phyloP scores from a whole-genome alignment of 1,140 invertebrate species.

The Calosoma granatense region DNA sequence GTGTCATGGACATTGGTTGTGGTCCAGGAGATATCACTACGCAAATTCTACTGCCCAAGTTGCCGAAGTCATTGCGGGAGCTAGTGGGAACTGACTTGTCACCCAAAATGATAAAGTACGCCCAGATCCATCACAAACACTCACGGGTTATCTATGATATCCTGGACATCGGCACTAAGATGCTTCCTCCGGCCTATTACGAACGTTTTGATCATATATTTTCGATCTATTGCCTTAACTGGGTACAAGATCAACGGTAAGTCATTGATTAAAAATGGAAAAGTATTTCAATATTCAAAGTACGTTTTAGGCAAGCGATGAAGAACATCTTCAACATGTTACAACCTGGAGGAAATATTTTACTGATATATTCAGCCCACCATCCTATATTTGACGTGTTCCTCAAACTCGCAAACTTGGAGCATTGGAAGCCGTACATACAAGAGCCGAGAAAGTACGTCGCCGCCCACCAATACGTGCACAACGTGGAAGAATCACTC shows the following conservation, averaged over 20 bases:
- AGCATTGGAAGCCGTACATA: conserved; percentile 56
- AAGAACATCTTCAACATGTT: conserved; percentile 55
- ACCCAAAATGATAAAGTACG: conserved; percentile 56
- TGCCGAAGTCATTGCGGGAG: conserved; percentile 42
- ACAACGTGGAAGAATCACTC: conserved; percentile 51
- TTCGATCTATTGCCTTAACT: conserved; percentile 75
- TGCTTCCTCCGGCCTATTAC: conserved; percentile 38
- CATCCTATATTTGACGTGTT: conserved; percentile 64
- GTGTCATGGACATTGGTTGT: conserved; percentile 66
- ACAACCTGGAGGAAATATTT: conserved; percentile 50
- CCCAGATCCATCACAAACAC: conserved; percentile 41
- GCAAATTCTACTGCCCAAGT: conserved; percentile 50
- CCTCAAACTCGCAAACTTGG: conserved; percentile 43
- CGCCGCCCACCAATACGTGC: conserved; percentile 51
- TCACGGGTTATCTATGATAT: conserved; percentile 46
- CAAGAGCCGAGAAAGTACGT: conserved; percentile 52
- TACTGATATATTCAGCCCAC: conserved; percentile 59
- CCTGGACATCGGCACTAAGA: conserved; percentile 50
- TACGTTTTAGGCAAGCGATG: conserved; percentile 48
- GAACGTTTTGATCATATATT: conserved; percentile 59
- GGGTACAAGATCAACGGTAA: conserved; percentile 65
- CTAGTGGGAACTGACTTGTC: conserved; percentile 59
- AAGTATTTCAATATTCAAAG: no score
- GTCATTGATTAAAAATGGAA: conserved; percentile 19
- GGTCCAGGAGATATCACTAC: conserved; percentile 65